Conservation (phyloP, 2,113 vertebrate genomes). For the Salvator merianae region DNA sequence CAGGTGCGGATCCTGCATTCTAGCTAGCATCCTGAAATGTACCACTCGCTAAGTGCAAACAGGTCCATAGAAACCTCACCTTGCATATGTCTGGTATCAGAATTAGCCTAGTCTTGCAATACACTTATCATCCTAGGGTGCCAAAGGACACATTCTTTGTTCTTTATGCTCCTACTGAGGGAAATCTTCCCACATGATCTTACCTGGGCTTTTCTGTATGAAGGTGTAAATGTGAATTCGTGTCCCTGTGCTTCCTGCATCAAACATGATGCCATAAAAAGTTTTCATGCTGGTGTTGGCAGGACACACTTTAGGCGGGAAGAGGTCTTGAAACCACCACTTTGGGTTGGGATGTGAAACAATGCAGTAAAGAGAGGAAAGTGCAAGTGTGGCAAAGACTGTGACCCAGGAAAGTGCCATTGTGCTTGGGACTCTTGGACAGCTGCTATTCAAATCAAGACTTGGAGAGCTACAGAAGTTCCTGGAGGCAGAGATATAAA, state of each 20-base stretch:
- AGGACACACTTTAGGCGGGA: constrained; percentile 80
- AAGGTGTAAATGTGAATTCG: constrained; percentile 97
- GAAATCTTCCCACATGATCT: neutral
- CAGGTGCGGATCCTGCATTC: no score
- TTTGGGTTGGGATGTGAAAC: constrained; percentile 79
- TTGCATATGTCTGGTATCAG: neutral
- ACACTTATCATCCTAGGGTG: neutral
- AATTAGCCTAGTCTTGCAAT: neutral
- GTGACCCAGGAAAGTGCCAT: constrained; percentile 76
- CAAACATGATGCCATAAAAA: constrained; percentile 96
- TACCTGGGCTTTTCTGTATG: constrained; percentile 90
- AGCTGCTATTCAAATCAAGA: constrained; percentile 36
- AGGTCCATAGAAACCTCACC: constrained; percentile 18
- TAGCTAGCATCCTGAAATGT: no score
- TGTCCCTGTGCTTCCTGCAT: constrained; percentile 96
- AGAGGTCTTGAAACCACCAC: constrained; percentile 85
- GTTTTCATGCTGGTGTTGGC: constrained; percentile 71
- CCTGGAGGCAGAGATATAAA: constrained; percentile 40
- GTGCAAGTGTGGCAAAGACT: constrained; percentile 65
- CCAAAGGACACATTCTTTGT: neutral
- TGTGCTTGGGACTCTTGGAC: constrained; percentile 38
- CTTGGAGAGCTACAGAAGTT: constrained; percentile 47
- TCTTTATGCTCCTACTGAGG: neutral
- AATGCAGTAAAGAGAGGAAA: constrained; percentile 76
- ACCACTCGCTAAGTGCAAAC: no score